Base-by-base conservation (phyloP, 2,113 vertebrate species). In the Harpagus bidentatus region DNA sequence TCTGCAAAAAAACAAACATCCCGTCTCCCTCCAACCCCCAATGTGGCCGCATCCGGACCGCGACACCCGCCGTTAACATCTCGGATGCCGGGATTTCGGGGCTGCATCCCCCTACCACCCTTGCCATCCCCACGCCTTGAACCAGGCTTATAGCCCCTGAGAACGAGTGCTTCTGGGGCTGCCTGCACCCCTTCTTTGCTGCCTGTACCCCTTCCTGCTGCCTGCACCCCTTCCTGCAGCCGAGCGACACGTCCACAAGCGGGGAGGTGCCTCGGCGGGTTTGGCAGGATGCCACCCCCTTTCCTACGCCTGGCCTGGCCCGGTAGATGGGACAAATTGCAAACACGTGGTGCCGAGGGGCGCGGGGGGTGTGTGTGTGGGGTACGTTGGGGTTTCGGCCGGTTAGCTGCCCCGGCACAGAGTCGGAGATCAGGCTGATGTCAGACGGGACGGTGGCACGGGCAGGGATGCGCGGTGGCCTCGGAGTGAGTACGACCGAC, bases 281-380 rank as follows among this genome's bases (percentile, higher is more conserved):
- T 92, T 92, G 93, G 88, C 85, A n/a, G 91, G 77, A 82, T 95
- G 91, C 47, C 62, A 16, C 31, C 47, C 38, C 12, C 29, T 59
- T 73, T 61, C 59, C 59, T 25, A 12, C 32, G 4, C 12, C 82
- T 26, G 40, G 18, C 32, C 86, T 72, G 70, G 50, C 82, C 71
- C 26, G 2, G 55, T 26, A 9, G n/a, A 6, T 0, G 12, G 32
- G 32, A 34, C 31, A 59, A 92, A 89, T 18, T 73, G 47, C 59
- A 88, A 78, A 67, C 90, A 63, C 28, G 6, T 13, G 79, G 48
- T 61, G 48, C 50, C 0, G 62, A 25, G 38, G 26, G 66, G 29
- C 1, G 1, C 1, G 3, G 29, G 16, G 77, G 63, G 11, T n/a
- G 20, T 11, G 45, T 3, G 36, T 18, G 1, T 3, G 0, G 4